phyloP scores from a whole-genome alignment of 1,140 invertebrate genomes.

The Zaprionus inermis region DNA sequence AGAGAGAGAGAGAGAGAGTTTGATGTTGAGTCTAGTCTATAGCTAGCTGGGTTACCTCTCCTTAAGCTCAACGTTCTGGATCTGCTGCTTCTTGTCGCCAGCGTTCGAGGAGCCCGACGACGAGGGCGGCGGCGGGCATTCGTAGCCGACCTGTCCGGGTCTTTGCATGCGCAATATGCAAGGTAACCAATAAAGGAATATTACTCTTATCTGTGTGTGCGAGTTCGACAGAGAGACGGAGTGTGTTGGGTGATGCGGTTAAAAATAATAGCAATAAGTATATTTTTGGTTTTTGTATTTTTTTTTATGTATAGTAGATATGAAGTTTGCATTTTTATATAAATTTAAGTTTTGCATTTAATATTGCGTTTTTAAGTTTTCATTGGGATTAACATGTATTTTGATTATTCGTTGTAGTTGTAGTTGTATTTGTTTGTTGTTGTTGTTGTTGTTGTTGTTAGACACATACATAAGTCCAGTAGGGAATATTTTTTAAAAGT shows the following conservation, averaged over 20 bases:
- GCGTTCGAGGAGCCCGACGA: constrained; percentile 85
- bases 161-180: constrained; percentile 97
- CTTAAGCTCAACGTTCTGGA: constrained; percentile 83
- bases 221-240: constrained; percentile 74
- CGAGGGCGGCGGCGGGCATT: constrained; percentile 86
- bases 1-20: constrained; percentile 3
- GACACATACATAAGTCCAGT: constrained; percentile 1
- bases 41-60: constrained; percentile 77
- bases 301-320: constrained; percentile 21
- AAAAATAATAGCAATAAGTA: constrained; percentile 80
- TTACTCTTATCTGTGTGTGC: constrained; percentile 91
- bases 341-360: constrained; percentile 17
- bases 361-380: constrained; percentile 17
- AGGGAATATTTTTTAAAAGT: not conserved
- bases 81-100: constrained; percentile 85
- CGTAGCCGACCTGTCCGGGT: constrained; percentile 88
- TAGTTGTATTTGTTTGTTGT: constrained; percentile 15
- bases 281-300: constrained; percentile 58
- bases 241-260: constrained; percentile 80
- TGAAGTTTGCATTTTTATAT: constrained; percentile 37
- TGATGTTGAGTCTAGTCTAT: not conserved
- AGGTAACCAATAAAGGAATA: constrained; percentile 98
- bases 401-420: constrained; percentile 25
- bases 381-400: constrained; percentile 4
- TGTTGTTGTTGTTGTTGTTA: not conserved